A percentile compares a stretch with the other conserved stretches of the same genome.
Conservation (phyloP, 2,888 invertebrate species). For the Archips xylosteana region DNA sequence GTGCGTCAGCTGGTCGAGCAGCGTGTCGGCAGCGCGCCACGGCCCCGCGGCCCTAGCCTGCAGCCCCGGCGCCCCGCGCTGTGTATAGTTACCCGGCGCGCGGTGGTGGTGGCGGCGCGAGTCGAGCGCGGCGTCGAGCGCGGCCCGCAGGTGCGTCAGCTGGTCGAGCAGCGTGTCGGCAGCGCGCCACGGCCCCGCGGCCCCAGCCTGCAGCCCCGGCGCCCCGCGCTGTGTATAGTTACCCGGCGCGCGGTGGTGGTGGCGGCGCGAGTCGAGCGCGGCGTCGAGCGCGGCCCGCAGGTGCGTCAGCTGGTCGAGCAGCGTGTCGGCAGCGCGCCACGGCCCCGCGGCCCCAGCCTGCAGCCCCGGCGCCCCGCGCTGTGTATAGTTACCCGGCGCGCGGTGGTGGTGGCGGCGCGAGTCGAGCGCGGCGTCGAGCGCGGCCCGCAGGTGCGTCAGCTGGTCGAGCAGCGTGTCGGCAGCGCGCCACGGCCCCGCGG, state of each 20-base stretch:
- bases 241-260: slow-evolving; percentile 28
- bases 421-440: slow-evolving; percentile 96
- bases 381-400: slow-evolving; percentile 18
- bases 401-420: slow-evolving; percentile 63
- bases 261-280: slow-evolving; percentile 90
- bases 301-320: slow-evolving; percentile 97
- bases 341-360: not conserved
- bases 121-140: no score
- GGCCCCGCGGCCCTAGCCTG: no score
- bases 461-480: slow-evolving; percentile 97
- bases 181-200: no score
- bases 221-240: not conserved
- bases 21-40: no score
- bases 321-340: slow-evolving; percentile 95
- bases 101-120: no score
- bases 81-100: no score
- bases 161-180: no score
- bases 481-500: slow-evolving; percentile 73
- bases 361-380: no score
- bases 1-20: no score
- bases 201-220: no score
- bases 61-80: no score
- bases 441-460: slow-evolving; percentile 94
- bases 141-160: no score
- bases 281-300: slow-evolving; percentile 95